These are phyloP conservation scores for Falco columbarius DNA, from an alignment of 2,797 vertebrate species.

Conservation along the genomic window DNA sequence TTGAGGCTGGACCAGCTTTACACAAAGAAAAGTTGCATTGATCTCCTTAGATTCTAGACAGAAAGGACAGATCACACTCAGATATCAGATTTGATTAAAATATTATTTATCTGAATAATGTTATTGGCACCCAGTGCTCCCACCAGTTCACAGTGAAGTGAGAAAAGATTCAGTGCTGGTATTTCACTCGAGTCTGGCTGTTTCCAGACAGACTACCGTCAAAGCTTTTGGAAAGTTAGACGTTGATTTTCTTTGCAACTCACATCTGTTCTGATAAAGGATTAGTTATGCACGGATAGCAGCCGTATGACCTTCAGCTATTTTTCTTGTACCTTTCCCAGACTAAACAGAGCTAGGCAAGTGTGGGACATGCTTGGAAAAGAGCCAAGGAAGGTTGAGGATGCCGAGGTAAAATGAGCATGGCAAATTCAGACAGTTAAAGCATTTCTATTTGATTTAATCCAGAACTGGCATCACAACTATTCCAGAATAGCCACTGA, in stretches of 20 bases:
- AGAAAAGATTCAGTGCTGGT: not conserved
- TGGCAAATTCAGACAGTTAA: not conserved
- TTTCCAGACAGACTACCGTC: not conserved
- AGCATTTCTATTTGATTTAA: not conserved
- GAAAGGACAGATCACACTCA: not conserved
- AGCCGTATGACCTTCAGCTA: not conserved
- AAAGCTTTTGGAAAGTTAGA: not conserved
- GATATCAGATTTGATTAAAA: not conserved
- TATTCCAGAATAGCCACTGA: not conserved
- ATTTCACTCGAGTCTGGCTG: not conserved
- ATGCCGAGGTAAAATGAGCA: not conserved
- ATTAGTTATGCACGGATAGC: not conserved
- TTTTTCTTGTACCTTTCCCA: not conserved
- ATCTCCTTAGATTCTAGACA: not conserved
- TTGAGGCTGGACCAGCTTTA: not conserved
- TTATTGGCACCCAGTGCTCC: not conserved
- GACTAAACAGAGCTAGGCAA: not conserved
- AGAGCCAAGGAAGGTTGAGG: not conserved
- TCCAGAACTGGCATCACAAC: not conserved
- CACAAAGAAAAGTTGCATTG: not conserved
- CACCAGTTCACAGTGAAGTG: not conserved
- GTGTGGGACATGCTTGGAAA: not conserved
- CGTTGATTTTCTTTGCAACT: not conserved
- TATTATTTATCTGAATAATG: not conserved
- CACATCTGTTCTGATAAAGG: not conserved